A percentile compares a stretch with the other conserved stretches of the same genome.
Evolutionary conservation across 1,140 invertebrate genomes (phyloP).

Genomic region (Drosophila kepulauana): DNA sequence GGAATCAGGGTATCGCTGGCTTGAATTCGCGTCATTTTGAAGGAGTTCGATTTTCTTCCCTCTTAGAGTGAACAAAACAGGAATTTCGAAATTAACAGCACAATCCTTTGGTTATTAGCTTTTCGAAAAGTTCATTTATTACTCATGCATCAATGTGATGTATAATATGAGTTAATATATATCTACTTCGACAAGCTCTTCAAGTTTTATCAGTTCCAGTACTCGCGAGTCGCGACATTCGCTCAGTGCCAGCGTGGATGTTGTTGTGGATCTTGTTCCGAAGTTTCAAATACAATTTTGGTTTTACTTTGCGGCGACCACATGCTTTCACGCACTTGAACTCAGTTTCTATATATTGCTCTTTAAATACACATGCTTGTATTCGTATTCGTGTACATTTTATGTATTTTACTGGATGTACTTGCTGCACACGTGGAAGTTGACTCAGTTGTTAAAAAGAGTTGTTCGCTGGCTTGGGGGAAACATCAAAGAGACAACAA

Average conservation of each 20-base stretch:
- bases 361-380: conserved; percentile 10
- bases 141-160: neutral
- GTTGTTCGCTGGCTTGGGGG: conserved; percentile 25
- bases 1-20: conserved; percentile 74
- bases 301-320: conserved; percentile 55
- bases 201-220: conserved; percentile 40
- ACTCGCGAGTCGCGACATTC: neutral
- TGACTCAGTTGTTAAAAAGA: conserved; percentile 16
- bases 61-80: neutral
- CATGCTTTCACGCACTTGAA: conserved; percentile 55
- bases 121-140: neutral
- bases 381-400: neutral
- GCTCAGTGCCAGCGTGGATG: conserved; percentile 62
- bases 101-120: conserved; percentile 1
- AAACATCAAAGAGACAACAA: neutral
- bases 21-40: conserved; percentile 79
- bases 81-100: neutral
- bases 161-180: conserved; percentile 34
- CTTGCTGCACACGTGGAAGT: conserved; percentile 6
- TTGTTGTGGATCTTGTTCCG: conserved; percentile 41
- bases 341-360: conserved; percentile 24
- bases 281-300: conserved; percentile 59
- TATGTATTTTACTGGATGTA: neutral
- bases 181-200: conserved; percentile 24
- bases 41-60: too few species aligned